Evolutionary conservation across 2,797 vertebrate genomes (phyloP).

Genomic region (Syngnathus acus): DNA sequence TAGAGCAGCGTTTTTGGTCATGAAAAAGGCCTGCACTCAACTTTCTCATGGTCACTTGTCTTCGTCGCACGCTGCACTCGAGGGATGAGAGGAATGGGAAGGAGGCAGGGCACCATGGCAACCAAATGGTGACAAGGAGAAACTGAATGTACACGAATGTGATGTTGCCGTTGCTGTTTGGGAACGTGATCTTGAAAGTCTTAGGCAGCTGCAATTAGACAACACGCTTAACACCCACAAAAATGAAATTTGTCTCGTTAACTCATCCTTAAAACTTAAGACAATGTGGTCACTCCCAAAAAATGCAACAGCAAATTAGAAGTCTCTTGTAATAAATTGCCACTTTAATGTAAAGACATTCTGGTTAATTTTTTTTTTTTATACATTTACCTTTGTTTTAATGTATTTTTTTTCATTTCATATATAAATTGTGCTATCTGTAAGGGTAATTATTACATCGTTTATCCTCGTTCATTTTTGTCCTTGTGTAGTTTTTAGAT

Average conservation of each 20-base stretch:
- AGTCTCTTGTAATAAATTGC: not conserved
- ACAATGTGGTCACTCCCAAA: too few relatives aligned
- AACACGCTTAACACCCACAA: not conserved
- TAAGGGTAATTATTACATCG: too few relatives aligned
- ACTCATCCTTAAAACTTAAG: not conserved
- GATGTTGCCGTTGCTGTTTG: constrained; percentile 45
- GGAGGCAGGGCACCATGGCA: constrained; percentile 52
- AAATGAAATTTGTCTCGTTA: not conserved
- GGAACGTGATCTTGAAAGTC: constrained; percentile 23
- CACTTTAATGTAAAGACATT: not conserved
- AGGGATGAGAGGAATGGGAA: constrained; percentile 44
- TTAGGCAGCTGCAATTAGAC: not conserved
- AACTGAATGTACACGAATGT: constrained; percentile 38
- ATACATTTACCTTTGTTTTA: too few relatives aligned
- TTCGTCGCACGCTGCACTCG: constrained; percentile 36
- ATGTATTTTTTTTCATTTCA: not conserved
- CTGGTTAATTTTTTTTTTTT: too few relatives aligned
- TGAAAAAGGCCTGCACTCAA: constrained; percentile 38
- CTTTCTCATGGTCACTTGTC: constrained; percentile 65
- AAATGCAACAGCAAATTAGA: too few relatives aligned
- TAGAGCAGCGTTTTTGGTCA: constrained; percentile 43
- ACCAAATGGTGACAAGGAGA: constrained; percentile 39
- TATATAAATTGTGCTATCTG: not conserved
- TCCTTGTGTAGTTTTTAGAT: too few relatives aligned
- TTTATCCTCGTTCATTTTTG: too few relatives aligned